Evolutionary conservation across 2,113 vertebrate species (phyloP).

Genomic region (Trinectes maculatus): DNA sequence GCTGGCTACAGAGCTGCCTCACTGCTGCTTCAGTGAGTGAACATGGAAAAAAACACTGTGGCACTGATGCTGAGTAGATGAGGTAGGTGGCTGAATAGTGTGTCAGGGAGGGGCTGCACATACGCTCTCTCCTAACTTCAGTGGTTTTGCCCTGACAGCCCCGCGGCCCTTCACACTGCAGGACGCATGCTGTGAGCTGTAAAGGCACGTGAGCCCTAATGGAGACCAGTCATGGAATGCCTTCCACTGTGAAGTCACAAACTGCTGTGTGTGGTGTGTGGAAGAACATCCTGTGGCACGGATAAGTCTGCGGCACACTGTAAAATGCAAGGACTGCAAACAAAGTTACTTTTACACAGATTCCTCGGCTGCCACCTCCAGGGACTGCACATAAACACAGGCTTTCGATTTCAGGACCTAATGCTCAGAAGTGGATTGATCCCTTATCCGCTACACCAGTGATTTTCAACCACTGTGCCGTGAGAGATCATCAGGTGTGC

Average conservation of each 20-base stretch:
- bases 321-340: not conserved
- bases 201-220: constrained; percentile 72
- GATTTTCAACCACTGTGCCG: too few species aligned
- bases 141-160: constrained; percentile 46
- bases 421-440: too few species aligned
- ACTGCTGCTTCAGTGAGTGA: constrained; percentile 30
- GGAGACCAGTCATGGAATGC: constrained; percentile 70
- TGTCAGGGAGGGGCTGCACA: constrained; percentile 31
- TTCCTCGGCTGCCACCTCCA: not conserved
- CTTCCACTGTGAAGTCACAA: constrained; percentile 62
- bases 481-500: too few species aligned
- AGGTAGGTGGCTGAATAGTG: constrained; percentile 45
- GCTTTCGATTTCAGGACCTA: not conserved
- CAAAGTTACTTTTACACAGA: not conserved
- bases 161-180: constrained; percentile 34
- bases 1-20: constrained; percentile 20
- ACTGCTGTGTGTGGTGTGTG: constrained; percentile 31
- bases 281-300: constrained; percentile 48
- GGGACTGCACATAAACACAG: too few species aligned
- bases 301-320: constrained; percentile 35
- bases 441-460: too few species aligned
- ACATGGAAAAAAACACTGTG: constrained; percentile 43
- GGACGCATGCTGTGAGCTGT: constrained; percentile 60
- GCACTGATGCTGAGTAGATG: constrained; percentile 37
- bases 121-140: constrained; percentile 27